Evolutionary conservation across 37 sponge, comb jelly and placozoan genomes (phyloP).

Genomic region (Chondrosia reniformis): DNA sequence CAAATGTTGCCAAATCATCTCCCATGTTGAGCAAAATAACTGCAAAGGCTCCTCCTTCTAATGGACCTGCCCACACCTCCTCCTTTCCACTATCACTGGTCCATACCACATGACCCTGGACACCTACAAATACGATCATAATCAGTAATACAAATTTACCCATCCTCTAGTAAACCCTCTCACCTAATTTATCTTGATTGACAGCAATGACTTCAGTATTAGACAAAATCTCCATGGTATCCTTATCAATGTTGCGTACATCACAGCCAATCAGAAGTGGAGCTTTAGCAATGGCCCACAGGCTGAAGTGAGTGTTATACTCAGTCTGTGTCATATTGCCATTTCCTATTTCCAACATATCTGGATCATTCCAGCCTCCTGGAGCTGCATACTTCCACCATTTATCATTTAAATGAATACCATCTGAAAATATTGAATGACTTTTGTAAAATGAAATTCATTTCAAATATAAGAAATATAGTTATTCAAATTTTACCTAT

Average conservation of each 20-base stretch:
- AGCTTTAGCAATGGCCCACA: constrained; percentile 81
- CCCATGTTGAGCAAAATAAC: constrained; percentile 66
- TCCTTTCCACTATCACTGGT: background rate
- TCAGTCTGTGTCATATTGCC: constrained; percentile 62
- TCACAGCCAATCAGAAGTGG: constrained; percentile 86
- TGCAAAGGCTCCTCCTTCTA: constrained; percentile 34
- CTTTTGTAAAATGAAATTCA: constrained; percentile 14
- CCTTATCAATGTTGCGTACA: constrained; percentile 45
- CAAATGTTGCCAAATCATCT: constrained; percentile 13
- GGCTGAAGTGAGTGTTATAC: constrained; percentile 76
- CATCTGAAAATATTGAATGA: no score
- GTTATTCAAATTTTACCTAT: constrained; percentile 35
- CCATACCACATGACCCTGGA: constrained; percentile 60
- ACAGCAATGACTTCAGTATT: constrained; percentile 85
- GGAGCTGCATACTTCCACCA: constrained; percentile 65
- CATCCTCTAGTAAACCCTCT: background rate
- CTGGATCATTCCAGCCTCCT: constrained; percentile 87
- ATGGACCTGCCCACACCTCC: constrained; percentile 77
- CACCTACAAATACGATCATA: constrained; percentile 15
- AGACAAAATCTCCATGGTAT: constrained; percentile 68
- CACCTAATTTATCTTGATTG: constrained; percentile 67
- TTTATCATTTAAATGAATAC: constrained; percentile 59
- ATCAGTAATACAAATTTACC: background rate
- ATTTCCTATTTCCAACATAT: constrained; percentile 88
- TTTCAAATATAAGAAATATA: constrained; percentile 21